Percentiles rank a stretch among this genome's conserved stretches.
Conservation (phyloP, 64 coral and sea anemone species). For the Cladopsammia gracilis region DNA sequence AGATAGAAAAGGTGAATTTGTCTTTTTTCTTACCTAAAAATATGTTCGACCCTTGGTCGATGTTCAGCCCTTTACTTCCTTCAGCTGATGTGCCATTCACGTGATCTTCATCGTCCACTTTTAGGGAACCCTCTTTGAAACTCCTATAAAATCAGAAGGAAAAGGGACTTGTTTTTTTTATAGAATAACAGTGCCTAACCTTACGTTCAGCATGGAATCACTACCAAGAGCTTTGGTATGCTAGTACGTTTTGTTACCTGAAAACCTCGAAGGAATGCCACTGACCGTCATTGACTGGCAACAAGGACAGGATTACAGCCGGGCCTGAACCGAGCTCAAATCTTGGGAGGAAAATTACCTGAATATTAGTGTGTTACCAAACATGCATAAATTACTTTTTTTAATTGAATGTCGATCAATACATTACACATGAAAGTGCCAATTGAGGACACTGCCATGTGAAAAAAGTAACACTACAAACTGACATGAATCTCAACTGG, state of each 20-base stretch:
- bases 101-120: conserved; percentile 19
- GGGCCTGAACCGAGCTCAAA: conserved; percentile 66
- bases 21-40: conserved; percentile 32
- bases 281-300: conserved; percentile 52
- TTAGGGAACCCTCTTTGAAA: conserved; percentile 16
- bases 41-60: conserved; percentile 20
- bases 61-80: conserved; percentile 52
- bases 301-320: conserved; percentile 33
- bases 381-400: too few species aligned
- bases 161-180: too few species aligned
- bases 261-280: conserved; percentile 70
- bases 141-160: not conserved
- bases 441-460: too few species aligned
- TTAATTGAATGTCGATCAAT: too few species aligned
- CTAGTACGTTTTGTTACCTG: conserved; percentile 43
- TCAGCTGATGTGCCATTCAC: conserved; percentile 64
- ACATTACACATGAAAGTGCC: too few species aligned
- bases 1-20: not conserved
- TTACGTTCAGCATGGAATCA: not conserved
- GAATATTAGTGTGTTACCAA: not conserved
- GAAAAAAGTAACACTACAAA: not conserved
- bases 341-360: conserved; percentile 3
- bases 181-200: too few species aligned
- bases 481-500: too few species aligned
- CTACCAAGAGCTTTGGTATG: not conserved